phyloP scores from a whole-genome alignment of 2,113 vertebrate genomes.

The Eleginops maclovinus region DNA sequence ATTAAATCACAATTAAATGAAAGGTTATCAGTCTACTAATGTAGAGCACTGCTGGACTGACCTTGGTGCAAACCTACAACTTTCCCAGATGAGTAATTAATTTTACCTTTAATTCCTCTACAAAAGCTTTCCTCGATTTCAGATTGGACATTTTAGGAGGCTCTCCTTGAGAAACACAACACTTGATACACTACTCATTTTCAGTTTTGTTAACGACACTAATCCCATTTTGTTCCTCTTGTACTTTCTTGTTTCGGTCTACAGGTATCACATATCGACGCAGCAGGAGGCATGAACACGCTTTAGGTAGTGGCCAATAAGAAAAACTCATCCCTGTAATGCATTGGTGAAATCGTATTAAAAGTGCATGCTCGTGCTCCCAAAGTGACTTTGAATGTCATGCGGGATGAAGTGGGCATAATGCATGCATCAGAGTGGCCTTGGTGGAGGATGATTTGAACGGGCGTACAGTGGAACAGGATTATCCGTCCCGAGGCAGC shows the following conservation, averaged over 20 bases:
- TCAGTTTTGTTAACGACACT: constrained; percentile 62
- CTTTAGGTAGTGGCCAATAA: constrained; percentile 70
- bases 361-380: constrained; percentile 71
- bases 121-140: constrained; percentile 28
- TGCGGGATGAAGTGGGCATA: constrained; percentile 73
- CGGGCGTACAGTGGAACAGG: constrained; percentile 70
- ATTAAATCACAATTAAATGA: constrained; percentile 17
- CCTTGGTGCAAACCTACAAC: constrained; percentile 13
- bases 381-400: constrained; percentile 83
- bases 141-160: constrained; percentile 18
- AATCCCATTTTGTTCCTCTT: constrained; percentile 67
- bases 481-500: constrained; percentile 73
- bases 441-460: constrained; percentile 76
- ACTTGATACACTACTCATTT: constrained; percentile 38
- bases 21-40: background rate
- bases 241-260: constrained; percentile 33
- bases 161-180: constrained; percentile 51
- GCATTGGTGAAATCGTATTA: constrained; percentile 80
- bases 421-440: constrained; percentile 74
- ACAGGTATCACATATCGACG: constrained; percentile 56
- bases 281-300: constrained; percentile 58
- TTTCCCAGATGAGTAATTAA: constrained; percentile 23
- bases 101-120: constrained; percentile 26
- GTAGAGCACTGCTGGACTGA: background rate
- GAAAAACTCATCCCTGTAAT: constrained; percentile 82